These are phyloP conservation scores for Diorhabda elongata DNA, from an alignment of 1,140 invertebrate genomes.

Conservation along the genomic window DNA sequence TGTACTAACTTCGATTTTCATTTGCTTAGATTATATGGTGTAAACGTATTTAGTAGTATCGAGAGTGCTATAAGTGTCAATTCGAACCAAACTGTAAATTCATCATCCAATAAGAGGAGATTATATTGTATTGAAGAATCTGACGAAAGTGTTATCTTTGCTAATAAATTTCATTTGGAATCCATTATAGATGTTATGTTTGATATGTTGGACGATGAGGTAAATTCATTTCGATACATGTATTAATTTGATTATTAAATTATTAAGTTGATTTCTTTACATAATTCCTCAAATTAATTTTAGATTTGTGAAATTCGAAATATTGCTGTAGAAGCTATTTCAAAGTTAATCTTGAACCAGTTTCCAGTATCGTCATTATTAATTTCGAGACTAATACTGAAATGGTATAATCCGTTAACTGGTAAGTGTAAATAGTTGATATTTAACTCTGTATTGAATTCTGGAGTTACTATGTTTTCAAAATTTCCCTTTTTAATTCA, in stretches of 20 bases:
- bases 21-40: conserved; percentile 20
- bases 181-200: conserved; percentile 32
- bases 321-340: conserved; percentile 19
- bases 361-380: conserved; percentile 24
- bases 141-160: conserved; percentile 9
- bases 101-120: conserved; percentile 14
- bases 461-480: too few relatives aligned
- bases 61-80: conserved; percentile 8
- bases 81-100: not conserved
- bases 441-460: too few relatives aligned
- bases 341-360: conserved; percentile 21
- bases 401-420: conserved; percentile 35
- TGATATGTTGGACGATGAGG: conserved; percentile 38
- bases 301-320: conserved; percentile 28
- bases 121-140: conserved; percentile 21
- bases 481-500: too few relatives aligned
- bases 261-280: conserved; percentile 13
- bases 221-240: conserved; percentile 15
- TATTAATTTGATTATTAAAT: conserved; percentile 9
- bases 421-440: conserved; percentile 23
- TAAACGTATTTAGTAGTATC: conserved; percentile 21
- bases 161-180: conserved; percentile 20
- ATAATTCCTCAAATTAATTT: conserved; percentile 6
- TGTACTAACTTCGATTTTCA: too few relatives aligned
- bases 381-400: conserved; percentile 31